Conservation (phyloP, 2,113 vertebrate species). For the Raja brachyura region DNA sequence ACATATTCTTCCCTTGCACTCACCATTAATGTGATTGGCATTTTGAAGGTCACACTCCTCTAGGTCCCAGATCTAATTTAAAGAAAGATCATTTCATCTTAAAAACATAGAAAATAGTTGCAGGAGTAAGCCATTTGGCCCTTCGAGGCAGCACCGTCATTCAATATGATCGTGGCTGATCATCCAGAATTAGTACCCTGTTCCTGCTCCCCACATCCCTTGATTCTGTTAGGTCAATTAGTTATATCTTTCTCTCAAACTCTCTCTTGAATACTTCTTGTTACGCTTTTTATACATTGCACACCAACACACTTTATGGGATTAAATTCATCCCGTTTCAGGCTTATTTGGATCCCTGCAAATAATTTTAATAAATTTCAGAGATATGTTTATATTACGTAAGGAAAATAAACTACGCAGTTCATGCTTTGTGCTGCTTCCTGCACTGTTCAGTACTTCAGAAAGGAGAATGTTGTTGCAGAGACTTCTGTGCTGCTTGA, state of each 20-base stretch:
- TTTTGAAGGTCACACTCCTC: neutral
- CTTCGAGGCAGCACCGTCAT: no score
- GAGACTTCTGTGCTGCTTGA: constrained; percentile 14
- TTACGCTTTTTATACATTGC: neutral
- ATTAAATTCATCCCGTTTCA: neutral
- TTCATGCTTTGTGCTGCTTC: neutral
- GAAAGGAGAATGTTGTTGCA: constrained; percentile 7
- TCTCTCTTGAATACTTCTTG: neutral
- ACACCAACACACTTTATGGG: neutral
- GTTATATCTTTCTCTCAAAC: no score
- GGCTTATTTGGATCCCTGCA: neutral
- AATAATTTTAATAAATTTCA: constrained; percentile 3
- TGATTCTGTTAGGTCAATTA: no score
- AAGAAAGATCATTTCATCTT: no score
- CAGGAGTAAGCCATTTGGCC: no score
- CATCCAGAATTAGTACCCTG: no score
- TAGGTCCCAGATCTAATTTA: neutral
- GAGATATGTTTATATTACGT: constrained; percentile 4
- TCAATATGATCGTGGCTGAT: no score
- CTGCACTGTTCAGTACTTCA: constrained; percentile 18
- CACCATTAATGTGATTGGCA: neutral
- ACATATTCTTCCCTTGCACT: neutral
- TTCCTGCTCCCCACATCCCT: no score
- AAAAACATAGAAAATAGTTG: no score
- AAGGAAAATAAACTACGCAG: neutral